Conservation (phyloP, 2,888 invertebrate species). For the Philereme vetulata region DNA sequence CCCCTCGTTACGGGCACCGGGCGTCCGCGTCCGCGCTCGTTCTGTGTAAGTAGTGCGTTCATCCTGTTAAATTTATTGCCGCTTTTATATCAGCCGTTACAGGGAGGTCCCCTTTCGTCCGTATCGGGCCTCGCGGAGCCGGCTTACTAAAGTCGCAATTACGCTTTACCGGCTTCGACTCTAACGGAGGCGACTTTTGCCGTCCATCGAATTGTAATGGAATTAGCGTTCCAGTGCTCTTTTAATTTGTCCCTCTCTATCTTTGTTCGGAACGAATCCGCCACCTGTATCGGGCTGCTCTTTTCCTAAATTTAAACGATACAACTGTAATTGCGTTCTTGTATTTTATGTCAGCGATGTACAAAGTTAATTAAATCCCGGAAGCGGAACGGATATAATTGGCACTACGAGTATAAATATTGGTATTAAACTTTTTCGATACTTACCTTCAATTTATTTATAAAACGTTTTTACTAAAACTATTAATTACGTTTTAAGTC, state of each 20-base stretch:
- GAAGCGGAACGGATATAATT: conserved; percentile 16
- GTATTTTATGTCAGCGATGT: conserved; percentile 21
- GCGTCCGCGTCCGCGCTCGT: conserved; percentile 65
- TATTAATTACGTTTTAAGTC: too few species aligned
- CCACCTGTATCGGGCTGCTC: conserved; percentile 50
- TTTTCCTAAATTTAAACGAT: conserved; percentile 42
- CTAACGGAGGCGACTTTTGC: conserved; percentile 79
- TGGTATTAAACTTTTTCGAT: conserved; percentile 10
- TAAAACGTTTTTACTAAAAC: background rate
- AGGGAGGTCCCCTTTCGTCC: conserved; percentile 79
- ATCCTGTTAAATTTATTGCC: conserved; percentile 84
- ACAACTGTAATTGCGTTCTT: conserved; percentile 33
- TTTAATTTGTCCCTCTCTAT: conserved; percentile 75
- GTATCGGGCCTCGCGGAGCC: conserved; percentile 79
- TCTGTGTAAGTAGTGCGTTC: conserved; percentile 82
- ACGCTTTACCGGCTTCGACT: conserved; percentile 82
- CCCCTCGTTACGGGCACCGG: conserved; percentile 75
- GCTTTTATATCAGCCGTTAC: conserved; percentile 83
- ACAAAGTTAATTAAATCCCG: conserved; percentile 21
- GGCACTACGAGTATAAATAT: conserved; percentile 13
- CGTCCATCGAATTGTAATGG: conserved; percentile 82
- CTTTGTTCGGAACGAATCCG: conserved; percentile 72
- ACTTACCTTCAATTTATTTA: background rate
- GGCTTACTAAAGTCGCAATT: conserved; percentile 83
- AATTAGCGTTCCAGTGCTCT: conserved; percentile 80